These are phyloP conservation scores for Diuraphis noxia DNA, from an alignment of 1,140 invertebrate species.

Conservation along the genomic window DNA sequence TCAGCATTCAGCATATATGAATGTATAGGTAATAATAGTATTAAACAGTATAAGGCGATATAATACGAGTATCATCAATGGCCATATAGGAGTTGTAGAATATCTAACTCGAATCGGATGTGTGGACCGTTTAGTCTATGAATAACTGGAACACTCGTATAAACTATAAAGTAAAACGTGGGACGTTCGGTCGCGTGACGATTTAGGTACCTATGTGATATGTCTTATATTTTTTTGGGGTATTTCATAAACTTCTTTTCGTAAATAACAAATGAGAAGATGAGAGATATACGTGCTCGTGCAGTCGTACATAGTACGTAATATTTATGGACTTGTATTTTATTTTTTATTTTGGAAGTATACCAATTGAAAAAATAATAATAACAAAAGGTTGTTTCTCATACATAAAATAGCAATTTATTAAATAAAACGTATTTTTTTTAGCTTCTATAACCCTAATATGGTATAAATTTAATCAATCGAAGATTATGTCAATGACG, in stretches of 20 bases:
- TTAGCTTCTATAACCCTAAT: no score
- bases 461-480: neutral
- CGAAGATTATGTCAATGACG: neutral
- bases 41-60: neutral
- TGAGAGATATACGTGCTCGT: neutral
- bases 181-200: neutral
- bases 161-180: neutral
- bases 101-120: neutral
- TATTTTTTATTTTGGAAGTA: neutral
- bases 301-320: neutral
- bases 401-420: neutral
- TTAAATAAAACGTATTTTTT: neutral
- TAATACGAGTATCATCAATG: neutral
- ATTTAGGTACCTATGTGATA: neutral
- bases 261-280: slow-evolving; percentile 6
- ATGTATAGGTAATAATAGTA: neutral
- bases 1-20: neutral
- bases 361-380: neutral
- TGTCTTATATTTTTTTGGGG: neutral
- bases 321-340: neutral
- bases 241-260: neutral
- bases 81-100: no score
- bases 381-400: neutral
- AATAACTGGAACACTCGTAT: no score
- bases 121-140: neutral